Evolutionary conservation across 1,140 invertebrate species (phyloP).

Genomic region (Melipona quadrifasciata): DNA sequence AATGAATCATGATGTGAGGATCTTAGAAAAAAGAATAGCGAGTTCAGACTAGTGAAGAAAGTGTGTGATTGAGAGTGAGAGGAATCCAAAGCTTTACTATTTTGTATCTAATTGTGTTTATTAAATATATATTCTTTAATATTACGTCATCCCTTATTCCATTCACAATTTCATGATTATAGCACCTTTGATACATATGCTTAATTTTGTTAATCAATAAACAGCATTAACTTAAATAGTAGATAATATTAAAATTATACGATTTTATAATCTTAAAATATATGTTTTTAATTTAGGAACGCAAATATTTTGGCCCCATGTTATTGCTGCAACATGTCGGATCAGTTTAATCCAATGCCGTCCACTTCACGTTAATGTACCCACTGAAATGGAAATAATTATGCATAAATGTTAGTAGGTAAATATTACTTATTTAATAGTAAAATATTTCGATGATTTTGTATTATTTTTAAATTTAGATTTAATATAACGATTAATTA

Average conservation of each 20-base stretch:
- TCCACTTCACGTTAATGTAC: slow-evolving; percentile 74
- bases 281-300: slow-evolving; percentile 28
- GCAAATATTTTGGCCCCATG: slow-evolving; percentile 62
- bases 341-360: slow-evolving; percentile 76
- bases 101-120: no score
- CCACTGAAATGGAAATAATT: slow-evolving; percentile 62
- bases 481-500: slow-evolving; percentile 19
- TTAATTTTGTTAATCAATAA: not conserved
- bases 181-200: not conserved
- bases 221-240: not conserved
- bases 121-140: no score
- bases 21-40: no score
- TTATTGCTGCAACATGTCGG: slow-evolving; percentile 74
- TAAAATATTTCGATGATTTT: not conserved
- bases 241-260: not conserved
- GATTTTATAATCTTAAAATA: not conserved
- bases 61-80: no score
- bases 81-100: no score
- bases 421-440: slow-evolving; percentile 19
- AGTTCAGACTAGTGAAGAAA: no score
- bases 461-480: slow-evolving; percentile 30
- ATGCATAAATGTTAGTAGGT: slow-evolving; percentile 36
- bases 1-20: no score
- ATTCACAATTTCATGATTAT: no score
- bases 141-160: no score